Conservation (phyloP, 2,797 vertebrate genomes). For the Hypotaenidia philippensis region DNA sequence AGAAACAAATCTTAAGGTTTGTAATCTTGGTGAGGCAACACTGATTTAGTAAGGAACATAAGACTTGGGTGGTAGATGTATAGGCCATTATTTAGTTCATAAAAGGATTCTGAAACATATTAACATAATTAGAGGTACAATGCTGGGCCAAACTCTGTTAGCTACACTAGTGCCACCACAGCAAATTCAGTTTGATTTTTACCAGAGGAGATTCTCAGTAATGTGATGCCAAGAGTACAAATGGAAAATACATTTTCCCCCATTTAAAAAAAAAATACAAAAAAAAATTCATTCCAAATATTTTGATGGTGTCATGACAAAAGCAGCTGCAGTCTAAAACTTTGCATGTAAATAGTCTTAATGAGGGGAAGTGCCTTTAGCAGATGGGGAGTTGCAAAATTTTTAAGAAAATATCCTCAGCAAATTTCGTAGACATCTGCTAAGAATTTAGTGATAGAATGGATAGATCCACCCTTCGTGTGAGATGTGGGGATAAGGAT, state of each 20-base stretch:
- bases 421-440: not conserved
- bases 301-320: slow-evolving; percentile 63
- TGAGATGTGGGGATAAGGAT: not conserved
- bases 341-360: slow-evolving; percentile 60
- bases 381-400: slow-evolving; percentile 42
- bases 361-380: slow-evolving; percentile 42
- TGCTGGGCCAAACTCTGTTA: not conserved
- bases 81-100: not conserved
- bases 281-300: slow-evolving; percentile 6
- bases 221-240: slow-evolving; percentile 36
- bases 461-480: not conserved
- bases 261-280: not conserved
- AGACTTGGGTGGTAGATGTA: not conserved
- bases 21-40: not conserved
- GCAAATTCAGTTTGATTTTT: slow-evolving; percentile 36
- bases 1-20: not conserved
- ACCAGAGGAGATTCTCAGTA: slow-evolving; percentile 28
- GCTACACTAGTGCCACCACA: slow-evolving; percentile 1
- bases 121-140: slow-evolving; percentile 12
- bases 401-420: not conserved
- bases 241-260: slow-evolving; percentile 53
- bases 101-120: slow-evolving; percentile 34
- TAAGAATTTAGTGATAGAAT: not conserved
- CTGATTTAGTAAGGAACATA: not conserved
- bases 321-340: slow-evolving; percentile 35